A percentile compares a stretch with the other conserved stretches of the same genome.
phyloP scores from a whole-genome alignment of 2,113 vertebrate genomes.

The Rhinichthys klamathensis region DNA sequence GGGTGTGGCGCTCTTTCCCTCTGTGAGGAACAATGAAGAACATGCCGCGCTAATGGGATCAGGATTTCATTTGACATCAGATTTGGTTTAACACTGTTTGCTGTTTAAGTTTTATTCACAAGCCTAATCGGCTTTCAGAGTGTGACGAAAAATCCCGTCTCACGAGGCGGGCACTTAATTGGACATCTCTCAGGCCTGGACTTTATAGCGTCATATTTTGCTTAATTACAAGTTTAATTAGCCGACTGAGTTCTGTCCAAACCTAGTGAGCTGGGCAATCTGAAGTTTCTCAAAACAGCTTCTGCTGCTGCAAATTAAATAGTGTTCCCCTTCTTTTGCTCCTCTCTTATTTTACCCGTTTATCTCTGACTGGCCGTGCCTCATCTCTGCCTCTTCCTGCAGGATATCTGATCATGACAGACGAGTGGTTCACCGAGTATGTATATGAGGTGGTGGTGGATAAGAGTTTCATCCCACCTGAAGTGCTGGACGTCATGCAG shows the following conservation, averaged over 20 bases:
- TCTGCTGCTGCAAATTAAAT: slow-evolving; percentile 28
- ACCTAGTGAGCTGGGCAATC: background rate
- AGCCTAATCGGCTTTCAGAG: slow-evolving; percentile 14
- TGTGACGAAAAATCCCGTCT: slow-evolving; percentile 22
- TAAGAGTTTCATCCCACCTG: slow-evolving; percentile 82
- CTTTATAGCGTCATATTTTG: background rate
- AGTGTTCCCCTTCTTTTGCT: slow-evolving; percentile 1
- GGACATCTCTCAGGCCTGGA: background rate
- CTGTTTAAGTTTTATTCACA: slow-evolving; percentile 15
- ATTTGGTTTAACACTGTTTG: slow-evolving; percentile 16
- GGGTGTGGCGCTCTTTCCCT: slow-evolving; percentile 26
- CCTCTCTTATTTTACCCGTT: slow-evolving; percentile 6
- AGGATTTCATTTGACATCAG: slow-evolving; percentile 34
- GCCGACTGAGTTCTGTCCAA: background rate
- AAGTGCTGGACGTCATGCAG: slow-evolving; percentile 87
- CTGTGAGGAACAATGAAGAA: slow-evolving; percentile 35
- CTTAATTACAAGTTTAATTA: background rate
- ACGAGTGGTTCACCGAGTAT: slow-evolving; percentile 97
- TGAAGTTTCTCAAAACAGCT: slow-evolving; percentile 6
- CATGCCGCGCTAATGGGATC: slow-evolving; percentile 32
- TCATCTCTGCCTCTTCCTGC: slow-evolving; percentile 46
- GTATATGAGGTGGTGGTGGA: slow-evolving; percentile 98
- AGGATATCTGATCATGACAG: slow-evolving; percentile 98
- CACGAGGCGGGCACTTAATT: background rate
- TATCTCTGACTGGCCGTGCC: slow-evolving; percentile 6